Conservation (phyloP, 1,140 invertebrate species). For the Halesus radiatus region DNA sequence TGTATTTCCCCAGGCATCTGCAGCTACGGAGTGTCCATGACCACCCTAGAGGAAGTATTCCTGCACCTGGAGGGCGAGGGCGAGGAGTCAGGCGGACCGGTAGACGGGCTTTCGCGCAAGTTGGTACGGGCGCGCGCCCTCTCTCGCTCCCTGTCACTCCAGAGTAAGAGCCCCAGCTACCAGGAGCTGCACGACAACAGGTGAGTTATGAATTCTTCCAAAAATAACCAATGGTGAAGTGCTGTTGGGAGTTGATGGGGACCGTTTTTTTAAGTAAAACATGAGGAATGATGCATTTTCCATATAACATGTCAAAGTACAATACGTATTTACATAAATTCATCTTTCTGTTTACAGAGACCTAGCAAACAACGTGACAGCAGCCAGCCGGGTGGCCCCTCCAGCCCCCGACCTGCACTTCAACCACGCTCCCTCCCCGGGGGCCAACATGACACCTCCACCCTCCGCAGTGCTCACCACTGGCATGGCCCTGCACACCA, state of each 20-base stretch:
- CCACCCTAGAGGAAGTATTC: constrained; percentile 91
- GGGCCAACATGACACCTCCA: background rate
- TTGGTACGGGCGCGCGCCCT: constrained; percentile 79
- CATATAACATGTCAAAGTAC: too few species aligned
- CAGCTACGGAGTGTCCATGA: constrained; percentile 94
- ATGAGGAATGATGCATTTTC: too few species aligned
- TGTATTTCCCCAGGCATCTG: constrained; percentile 73
- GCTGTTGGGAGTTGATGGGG: too few species aligned
- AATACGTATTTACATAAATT: too few species aligned
- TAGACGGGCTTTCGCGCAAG: constrained; percentile 81
- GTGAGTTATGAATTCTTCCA: background rate
- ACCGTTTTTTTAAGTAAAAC: too few species aligned
- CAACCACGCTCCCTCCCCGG: constrained; percentile 12
- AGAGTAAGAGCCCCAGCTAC: constrained; percentile 81
- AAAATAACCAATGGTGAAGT: too few species aligned
- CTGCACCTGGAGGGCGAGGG: constrained; percentile 82
- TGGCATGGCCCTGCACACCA: constrained; percentile 64
- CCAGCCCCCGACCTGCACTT: constrained; percentile 32
- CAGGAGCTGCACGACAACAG: constrained; percentile 75
- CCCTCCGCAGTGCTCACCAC: constrained; percentile 27
- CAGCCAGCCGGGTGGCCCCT: background rate
- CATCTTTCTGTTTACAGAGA: background rate
- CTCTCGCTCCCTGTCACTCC: constrained; percentile 77
- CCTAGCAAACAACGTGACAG: constrained; percentile 11
- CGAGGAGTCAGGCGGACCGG: constrained; percentile 77